Evolutionary conservation across 1,140 invertebrate species (phyloP), one percentile per base, ranked within the genome.

Genomic region (Asobara japonica): DNA sequence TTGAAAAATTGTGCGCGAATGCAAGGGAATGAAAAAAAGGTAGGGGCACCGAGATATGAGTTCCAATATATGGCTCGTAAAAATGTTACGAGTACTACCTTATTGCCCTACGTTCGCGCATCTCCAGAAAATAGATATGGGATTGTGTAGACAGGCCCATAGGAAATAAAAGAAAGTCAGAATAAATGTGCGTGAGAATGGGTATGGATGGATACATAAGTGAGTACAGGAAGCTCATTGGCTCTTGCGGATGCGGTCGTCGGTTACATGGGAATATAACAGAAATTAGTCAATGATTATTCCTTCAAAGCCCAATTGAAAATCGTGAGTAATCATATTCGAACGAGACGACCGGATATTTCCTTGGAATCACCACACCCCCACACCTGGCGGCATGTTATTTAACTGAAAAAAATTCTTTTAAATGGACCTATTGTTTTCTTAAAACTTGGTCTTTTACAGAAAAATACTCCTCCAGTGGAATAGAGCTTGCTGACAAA

Each of bases 11-110:
- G 18, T 27, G 25, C 22, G 2, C 25, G 20, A 56, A 22, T 25
- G 20, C 51, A 56, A 25, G 11, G 11, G 2, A 25, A 25, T 6
- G 22, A 4, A 56, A 56, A 56, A 56, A 25, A 27, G 20, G 20
- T 27, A 20, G 22, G 22, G 22, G 51, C 25, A 25, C 13, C 20
- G 25, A 56, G 65, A 48, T 45, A 45, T 51, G 36, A 67, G 38
- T 51, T 41, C 36, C 38, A 45, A 22, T 18, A 41, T 33, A 76
- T 77, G 71, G 70, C 78, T 80, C 80, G 73, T 82, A 82, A 83
- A 84, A 84, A 77, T 77, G 74, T 84, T 83, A 82, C 77, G 79
- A 80, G 74, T 71, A 62, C 22, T 25, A 51, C 60, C 73, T 80
- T 80, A 77, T 82, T 81, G 74, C 78, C 74, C 61, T 65, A 76